Evolutionary conservation across 1,140 invertebrate genomes (phyloP), one percentile per base, ranked within the genome.

Genomic region (Diorhabda elongata): DNA sequence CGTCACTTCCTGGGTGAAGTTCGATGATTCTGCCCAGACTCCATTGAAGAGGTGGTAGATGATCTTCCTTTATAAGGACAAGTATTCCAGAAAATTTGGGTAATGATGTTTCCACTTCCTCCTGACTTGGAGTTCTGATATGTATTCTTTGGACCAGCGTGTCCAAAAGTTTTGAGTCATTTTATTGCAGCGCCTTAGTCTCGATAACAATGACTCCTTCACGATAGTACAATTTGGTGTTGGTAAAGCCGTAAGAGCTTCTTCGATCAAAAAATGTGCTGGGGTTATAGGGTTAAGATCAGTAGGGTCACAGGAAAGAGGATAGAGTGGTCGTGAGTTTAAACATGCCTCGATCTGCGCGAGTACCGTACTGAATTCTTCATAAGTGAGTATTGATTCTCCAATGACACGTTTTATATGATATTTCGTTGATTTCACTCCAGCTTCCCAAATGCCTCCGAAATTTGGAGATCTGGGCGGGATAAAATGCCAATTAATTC

Each of bases 361-460:
- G 2, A 75, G 61, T 42, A 68, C 61, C 3, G 74, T 73, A 58
- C 64, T 61, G 5, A 69, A 64, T 45, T 76, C 71, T 6, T 78
- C 75, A 63, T 43, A 76, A 3, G 64, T 75, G 2, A 77, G 69
- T 11, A 64, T 11, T 42, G 9, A 26, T 41, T 65, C 45, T 7
- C 58, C 45, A 9, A 70, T 6, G 7, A 74, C 68, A 42, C 77
- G 69, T 58, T 73, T 64, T 3, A 82, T 63, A 71, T 82, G 81
- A 61, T 71, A 70, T 69, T 84, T 84, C 2, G 78, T 70, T 7
- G 69, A 73, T 73, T 81, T 81, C 0, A 84, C 77, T 2, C 72
- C 78, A 2, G 77, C 71, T 70, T 85, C 83, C 76, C 80, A 82
- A n/a, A 73, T 2, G 3, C 82, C 82, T 42, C 82, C 82, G 64